These are phyloP conservation scores for Panthera tigris DNA, from an alignment of 2,113 vertebrate species.

Conservation along the genomic window DNA sequence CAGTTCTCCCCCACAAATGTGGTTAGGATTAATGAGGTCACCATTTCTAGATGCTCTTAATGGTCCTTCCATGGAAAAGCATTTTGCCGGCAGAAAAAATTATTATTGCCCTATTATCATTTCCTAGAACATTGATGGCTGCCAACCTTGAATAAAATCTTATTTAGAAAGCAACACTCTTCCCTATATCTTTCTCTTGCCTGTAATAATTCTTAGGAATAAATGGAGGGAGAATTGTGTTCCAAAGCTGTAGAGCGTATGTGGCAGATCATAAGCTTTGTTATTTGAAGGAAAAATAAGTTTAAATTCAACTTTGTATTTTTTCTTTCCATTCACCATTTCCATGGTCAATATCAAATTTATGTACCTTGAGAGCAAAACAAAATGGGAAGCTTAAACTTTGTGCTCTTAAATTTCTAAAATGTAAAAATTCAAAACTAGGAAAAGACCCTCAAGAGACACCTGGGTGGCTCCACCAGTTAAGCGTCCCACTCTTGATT, in stretches of 20 bases:
- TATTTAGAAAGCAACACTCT: conserved; percentile 20
- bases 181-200: background rate
- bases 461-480: too few relatives aligned
- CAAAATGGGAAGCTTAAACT: background rate
- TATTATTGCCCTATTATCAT: background rate
- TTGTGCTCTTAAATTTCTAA: conserved; percentile 30
- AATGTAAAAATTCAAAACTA: background rate
- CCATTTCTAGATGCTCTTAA: conserved; percentile 14
- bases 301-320: conserved; percentile 36
- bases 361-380: background rate
- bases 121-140: background rate
- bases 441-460: background rate
- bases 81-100: background rate
- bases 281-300: conserved; percentile 29
- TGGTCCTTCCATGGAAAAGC: background rate
- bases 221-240: background rate
- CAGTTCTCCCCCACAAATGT: background rate
- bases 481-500: too few relatives aligned
- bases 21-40: background rate
- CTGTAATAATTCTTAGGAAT: conserved; percentile 25
- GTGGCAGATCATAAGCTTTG: background rate
- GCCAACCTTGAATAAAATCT: conserved; percentile 26
- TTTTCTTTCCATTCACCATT: background rate
- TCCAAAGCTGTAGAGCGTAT: background rate
- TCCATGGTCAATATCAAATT: background rate